phyloP scores from a whole-genome alignment of 2,888 invertebrate species.

The Punctoribates punctum region DNA sequence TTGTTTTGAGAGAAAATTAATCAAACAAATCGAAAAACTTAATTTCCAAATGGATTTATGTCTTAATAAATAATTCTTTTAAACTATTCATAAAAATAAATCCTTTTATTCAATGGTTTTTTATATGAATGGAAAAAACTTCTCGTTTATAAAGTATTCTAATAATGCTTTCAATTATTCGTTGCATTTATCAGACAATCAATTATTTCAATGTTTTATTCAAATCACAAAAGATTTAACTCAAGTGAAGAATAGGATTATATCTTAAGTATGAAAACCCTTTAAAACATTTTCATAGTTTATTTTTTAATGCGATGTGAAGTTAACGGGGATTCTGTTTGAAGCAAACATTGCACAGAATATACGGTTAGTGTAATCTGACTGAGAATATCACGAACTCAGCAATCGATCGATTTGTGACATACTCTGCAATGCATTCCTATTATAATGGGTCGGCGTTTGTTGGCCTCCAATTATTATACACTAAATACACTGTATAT shows the following conservation, averaged over 20 bases:
- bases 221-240: neutral
- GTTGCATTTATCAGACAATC: neutral
- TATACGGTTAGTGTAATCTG: neutral
- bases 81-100: neutral
- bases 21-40: neutral
- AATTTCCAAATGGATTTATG: neutral
- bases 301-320: constrained; percentile 8
- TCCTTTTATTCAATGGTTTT: neutral
- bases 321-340: constrained; percentile 9
- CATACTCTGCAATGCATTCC: constrained; percentile 11
- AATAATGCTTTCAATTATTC: neutral
- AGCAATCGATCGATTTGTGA: constrained; percentile 27
- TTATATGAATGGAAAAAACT: neutral
- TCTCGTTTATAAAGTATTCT: neutral
- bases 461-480: neutral
- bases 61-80: neutral
- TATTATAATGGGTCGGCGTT: neutral
- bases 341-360: neutral
- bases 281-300: neutral
- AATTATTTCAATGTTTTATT: constrained; percentile 8
- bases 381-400: neutral
- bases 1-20: neutral
- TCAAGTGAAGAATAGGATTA: neutral
- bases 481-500: neutral
- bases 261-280: neutral